A percentile compares a stretch with the other conserved stretches of the same genome.
These are phyloP conservation scores for Archocentrus centrarchus DNA, from an alignment of 2,113 vertebrate species.

Conservation along the genomic window DNA sequence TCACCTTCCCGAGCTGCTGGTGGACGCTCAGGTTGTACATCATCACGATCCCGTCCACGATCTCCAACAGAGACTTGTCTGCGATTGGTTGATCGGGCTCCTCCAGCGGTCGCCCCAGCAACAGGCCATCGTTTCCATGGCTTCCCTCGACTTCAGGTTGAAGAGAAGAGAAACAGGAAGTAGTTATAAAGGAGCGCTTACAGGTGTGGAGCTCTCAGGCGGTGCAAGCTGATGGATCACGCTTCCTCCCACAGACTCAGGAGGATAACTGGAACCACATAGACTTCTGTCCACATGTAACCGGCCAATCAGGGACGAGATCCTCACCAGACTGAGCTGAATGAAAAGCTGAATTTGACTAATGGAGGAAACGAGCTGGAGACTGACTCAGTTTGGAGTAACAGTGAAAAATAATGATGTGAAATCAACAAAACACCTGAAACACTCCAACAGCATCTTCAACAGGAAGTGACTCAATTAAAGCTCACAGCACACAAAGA, in stretches of 20 bases:
- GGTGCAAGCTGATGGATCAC: too few species aligned
- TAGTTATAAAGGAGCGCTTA: background rate
- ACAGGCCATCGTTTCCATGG: conserved; percentile 92
- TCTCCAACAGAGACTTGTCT: conserved; percentile 94
- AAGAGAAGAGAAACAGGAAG: conserved; percentile 1
- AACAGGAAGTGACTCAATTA: background rate
- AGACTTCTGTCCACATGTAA: background rate
- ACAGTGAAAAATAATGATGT: background rate
- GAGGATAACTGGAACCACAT: background rate
- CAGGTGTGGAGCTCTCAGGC: conserved; percentile 40
- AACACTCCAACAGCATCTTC: background rate
- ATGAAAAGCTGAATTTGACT: background rate
- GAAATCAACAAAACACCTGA: background rate
- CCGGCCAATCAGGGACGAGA: background rate
- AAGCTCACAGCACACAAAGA: background rate
- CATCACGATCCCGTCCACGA: conserved; percentile 94
- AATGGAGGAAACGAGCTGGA: background rate
- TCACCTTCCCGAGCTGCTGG: conserved; percentile 97
- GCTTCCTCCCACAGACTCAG: background rate
- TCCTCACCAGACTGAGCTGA: background rate
- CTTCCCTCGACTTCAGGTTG: conserved; percentile 89
- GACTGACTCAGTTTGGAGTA: background rate
- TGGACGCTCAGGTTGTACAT: conserved; percentile 99
- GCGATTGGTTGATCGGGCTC: conserved; percentile 90
- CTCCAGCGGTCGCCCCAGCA: conserved; percentile 92